A percentile compares a stretch with the other conserved stretches of the same genome.
Evolutionary conservation across 2,113 vertebrate species (phyloP).

Genomic region (Meles meles): DNA sequence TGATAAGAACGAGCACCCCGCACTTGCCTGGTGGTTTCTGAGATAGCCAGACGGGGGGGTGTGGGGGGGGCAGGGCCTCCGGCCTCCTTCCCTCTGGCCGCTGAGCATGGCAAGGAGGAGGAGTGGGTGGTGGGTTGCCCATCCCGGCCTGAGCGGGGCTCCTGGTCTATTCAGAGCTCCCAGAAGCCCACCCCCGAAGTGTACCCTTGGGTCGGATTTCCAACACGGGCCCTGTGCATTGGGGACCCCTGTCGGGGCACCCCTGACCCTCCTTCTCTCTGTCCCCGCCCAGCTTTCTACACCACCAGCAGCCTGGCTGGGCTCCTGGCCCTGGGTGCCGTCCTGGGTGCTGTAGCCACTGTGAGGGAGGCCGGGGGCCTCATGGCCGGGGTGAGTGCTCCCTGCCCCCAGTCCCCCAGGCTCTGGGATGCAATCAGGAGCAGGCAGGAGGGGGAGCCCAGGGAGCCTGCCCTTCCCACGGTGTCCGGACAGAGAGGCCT

Average conservation of each 20-base stretch:
- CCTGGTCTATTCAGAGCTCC: neutral
- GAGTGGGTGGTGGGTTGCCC: rapidly evolving
- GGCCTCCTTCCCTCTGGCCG: neutral
- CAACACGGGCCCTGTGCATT: neutral
- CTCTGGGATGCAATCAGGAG: no score
- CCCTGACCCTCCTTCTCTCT: neutral
- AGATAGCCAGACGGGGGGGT: neutral
- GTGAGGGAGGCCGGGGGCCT: slow-evolving; percentile 53
- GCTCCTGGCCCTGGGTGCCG: slow-evolving; percentile 40
- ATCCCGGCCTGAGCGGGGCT: neutral
- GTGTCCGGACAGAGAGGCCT: neutral
- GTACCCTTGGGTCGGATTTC: neutral
- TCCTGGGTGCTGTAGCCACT: neutral
- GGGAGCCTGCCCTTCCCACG: neutral
- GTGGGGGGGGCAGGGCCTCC: neutral
- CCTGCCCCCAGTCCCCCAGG: neutral
- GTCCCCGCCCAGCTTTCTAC: neutral
- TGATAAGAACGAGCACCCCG: neutral
- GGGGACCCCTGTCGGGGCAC: neutral
- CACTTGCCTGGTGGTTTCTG: neutral
- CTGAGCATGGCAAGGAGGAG: rapidly evolving
- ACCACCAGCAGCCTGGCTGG: neutral
- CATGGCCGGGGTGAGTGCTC: slow-evolving; percentile 68
- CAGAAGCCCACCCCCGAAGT: rapidly evolving
- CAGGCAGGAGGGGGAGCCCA: neutral